phyloP scores from a whole-genome alignment of 1,140 invertebrate genomes.

The Dendroctonus valens region DNA sequence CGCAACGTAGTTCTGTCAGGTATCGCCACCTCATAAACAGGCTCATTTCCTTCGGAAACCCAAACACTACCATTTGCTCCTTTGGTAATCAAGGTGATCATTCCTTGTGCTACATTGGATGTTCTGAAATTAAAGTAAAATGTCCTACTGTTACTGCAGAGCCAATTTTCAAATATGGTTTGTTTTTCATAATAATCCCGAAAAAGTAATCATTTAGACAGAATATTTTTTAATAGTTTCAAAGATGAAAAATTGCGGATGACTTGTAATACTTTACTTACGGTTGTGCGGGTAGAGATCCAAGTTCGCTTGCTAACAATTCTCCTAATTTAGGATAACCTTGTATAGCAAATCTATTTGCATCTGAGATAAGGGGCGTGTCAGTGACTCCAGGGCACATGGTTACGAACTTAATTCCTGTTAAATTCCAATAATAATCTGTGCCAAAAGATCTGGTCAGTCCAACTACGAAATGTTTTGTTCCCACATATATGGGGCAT shows the following conservation, averaged over 20 bases:
- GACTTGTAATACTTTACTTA: conserved; percentile 21
- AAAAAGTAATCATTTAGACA: too few relatives aligned
- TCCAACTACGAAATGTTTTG: conserved; percentile 57
- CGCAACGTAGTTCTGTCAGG: conserved; percentile 46
- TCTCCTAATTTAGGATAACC: conserved; percentile 51
- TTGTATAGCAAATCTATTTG: conserved; percentile 41
- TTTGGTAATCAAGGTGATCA: conserved; percentile 53
- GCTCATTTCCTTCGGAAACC: conserved; percentile 54
- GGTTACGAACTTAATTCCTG: conserved; percentile 52
- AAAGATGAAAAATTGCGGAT: too few relatives aligned
- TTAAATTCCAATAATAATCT: conserved; percentile 46
- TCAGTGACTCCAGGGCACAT: conserved; percentile 52
- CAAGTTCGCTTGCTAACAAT: conserved; percentile 45
- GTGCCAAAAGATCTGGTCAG: conserved; percentile 54
- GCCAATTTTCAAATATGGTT: too few relatives aligned
- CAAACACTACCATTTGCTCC: conserved; percentile 56
- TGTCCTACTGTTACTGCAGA: background rate
- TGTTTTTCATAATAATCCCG: too few relatives aligned
- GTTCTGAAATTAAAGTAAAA: conserved; percentile 45
- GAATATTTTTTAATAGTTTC: too few relatives aligned
- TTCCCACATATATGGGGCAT: conserved; percentile 53
- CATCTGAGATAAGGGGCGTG: conserved; percentile 47
- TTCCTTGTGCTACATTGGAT: conserved; percentile 52
- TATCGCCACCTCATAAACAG: conserved; percentile 55
- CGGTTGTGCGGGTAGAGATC: conserved; percentile 41